Evolutionary conservation across 2,888 invertebrate species (phyloP).

Genomic region (Ctena decussata): DNA sequence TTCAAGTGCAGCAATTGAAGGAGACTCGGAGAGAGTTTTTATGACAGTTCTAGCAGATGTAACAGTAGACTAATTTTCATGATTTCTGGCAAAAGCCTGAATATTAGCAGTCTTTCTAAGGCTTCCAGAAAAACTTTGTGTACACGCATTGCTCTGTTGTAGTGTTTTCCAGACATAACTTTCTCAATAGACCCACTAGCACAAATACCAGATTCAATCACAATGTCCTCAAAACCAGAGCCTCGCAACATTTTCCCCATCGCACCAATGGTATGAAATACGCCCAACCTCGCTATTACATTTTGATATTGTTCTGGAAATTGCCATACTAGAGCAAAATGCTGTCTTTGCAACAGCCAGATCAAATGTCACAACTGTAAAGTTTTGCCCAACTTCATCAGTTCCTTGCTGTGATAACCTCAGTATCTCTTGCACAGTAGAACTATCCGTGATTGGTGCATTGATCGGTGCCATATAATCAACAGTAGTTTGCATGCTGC

Average conservation of each 20-base stretch:
- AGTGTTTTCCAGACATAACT: constrained; percentile 27
- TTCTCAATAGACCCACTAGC: constrained; percentile 53
- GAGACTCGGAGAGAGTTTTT: constrained; percentile 2
- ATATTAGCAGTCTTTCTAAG: neutral
- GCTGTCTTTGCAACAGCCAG: constrained; percentile 47
- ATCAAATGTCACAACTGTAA: constrained; percentile 56
- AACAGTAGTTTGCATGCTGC: too few relatives aligned
- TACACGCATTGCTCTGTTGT: constrained; percentile 46
- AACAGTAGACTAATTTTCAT: too few relatives aligned
- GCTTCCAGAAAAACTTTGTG: constrained; percentile 24
- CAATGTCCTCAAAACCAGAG: constrained; percentile 48
- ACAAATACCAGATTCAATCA: constrained; percentile 45
- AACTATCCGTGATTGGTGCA: too few relatives aligned
- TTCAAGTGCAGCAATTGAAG: too few relatives aligned
- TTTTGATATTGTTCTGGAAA: constrained; percentile 16
- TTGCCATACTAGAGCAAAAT: constrained; percentile 43
- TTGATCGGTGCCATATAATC: too few relatives aligned
- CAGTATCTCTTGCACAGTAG: too few relatives aligned
- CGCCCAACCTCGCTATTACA: constrained; percentile 34
- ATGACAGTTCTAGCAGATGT: neutral
- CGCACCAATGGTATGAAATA: constrained; percentile 47
- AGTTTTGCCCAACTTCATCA: constrained; percentile 46
- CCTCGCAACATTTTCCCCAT: constrained; percentile 48
- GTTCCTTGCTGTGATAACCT: too few relatives aligned
- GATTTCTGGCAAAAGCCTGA: neutral